phyloP scores from a whole-genome alignment of 2,888 invertebrate species.

The Cheilosia pagana region DNA sequence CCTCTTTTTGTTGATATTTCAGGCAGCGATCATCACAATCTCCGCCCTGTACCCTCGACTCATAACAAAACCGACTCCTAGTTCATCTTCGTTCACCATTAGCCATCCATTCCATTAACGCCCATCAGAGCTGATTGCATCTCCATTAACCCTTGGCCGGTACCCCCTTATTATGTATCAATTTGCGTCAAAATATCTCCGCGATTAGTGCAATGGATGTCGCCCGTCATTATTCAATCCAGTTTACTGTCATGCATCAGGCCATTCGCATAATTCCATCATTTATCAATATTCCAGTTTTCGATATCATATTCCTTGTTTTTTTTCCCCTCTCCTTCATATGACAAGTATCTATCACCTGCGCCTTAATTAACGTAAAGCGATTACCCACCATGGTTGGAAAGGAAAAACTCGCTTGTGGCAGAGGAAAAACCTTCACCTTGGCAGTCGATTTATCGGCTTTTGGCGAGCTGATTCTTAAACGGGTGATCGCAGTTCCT shows the following conservation, averaged over 20 bases:
- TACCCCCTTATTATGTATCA: slow-evolving; percentile 3
- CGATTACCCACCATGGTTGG: neutral
- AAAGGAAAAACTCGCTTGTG: slow-evolving; percentile 4
- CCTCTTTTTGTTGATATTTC: too few relatives aligned
- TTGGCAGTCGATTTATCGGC: slow-evolving; percentile 17
- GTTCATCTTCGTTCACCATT: too few relatives aligned
- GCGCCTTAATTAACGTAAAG: slow-evolving; percentile 22
- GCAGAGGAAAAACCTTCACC: slow-evolving; percentile 12
- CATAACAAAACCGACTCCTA: too few relatives aligned
- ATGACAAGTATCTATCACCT: slow-evolving; percentile 13
- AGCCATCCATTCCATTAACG: neutral
- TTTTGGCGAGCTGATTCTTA: neutral
- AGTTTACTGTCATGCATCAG: neutral
- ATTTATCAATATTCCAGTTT: slow-evolving; percentile 18
- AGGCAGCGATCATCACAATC: too few relatives aligned
- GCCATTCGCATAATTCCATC: slow-evolving; percentile 17
- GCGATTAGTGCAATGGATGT: slow-evolving; percentile 14
- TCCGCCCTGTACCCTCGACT: too few relatives aligned
- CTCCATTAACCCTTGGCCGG: neutral
- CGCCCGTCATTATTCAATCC: neutral
- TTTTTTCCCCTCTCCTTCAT: neutral
- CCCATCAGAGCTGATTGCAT: slow-evolving; percentile 13
- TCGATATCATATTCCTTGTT: neutral
- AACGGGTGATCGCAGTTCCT: neutral
- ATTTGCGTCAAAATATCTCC: slow-evolving; percentile 8